Percentiles rank a stretch among this genome's conserved stretches.
Evolutionary conservation across 53 echinoderm and acorn worm genomes (phyloP).

Genomic region (Antedon mediterranea): DNA sequence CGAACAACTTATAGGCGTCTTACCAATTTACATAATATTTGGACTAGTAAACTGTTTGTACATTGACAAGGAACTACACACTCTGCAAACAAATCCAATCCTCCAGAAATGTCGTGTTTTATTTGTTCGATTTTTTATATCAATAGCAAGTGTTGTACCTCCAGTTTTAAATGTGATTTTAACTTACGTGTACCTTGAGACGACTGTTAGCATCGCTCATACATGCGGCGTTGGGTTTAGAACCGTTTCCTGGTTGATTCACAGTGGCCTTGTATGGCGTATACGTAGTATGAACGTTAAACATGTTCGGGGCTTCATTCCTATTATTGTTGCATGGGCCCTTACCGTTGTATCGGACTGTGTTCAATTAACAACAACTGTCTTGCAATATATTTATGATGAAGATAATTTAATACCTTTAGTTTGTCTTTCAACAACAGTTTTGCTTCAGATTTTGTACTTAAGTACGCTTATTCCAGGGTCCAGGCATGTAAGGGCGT

Average conservation of each 20-base stretch:
- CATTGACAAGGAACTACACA: conserved; percentile 31
- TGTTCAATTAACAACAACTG: conserved; percentile 34
- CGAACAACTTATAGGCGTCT: conserved; percentile 49
- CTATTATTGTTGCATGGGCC: conserved; percentile 47
- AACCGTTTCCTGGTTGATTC: conserved; percentile 51
- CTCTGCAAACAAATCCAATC: conserved; percentile 44
- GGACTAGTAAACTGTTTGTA: conserved; percentile 52
- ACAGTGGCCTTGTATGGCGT: conserved; percentile 46
- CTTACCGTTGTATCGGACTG: conserved; percentile 34
- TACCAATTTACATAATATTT: conserved; percentile 39
- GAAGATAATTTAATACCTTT: conserved; percentile 19
- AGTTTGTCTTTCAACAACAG: conserved; percentile 16
- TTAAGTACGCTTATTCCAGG: conserved; percentile 54
- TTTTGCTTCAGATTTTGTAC: conserved; percentile 49
- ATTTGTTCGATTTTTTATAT: conserved; percentile 25
- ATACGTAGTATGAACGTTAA: conserved; percentile 30
- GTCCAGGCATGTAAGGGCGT: conserved; percentile 29
- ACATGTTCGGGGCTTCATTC: conserved; percentile 40
- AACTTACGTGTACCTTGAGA: conserved; percentile 2
- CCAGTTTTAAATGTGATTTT: conserved; percentile 23
- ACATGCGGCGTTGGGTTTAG: conserved; percentile 34
- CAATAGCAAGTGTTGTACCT: conserved; percentile 23
- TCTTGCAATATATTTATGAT: conserved; percentile 23
- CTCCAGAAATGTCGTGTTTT: conserved; percentile 57
- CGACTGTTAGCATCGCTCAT: conserved; percentile 36